Conservation (phyloP, 2,797 vertebrate genomes). For the Melanotaenia pygmaea region DNA sequence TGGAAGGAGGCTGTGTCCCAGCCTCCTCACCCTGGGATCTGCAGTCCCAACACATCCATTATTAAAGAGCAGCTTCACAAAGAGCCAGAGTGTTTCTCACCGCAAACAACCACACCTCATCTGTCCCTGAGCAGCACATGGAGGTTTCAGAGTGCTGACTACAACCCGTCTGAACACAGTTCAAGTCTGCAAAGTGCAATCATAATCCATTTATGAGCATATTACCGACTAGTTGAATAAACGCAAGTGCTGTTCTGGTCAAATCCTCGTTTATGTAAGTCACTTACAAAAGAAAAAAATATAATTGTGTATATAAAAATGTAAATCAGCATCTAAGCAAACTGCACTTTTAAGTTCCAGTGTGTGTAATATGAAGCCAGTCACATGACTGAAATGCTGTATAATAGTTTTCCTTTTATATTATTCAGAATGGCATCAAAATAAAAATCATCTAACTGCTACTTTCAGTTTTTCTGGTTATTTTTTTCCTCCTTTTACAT, state of each 20-base stretch:
- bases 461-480: neutral
- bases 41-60: constrained; percentile 83
- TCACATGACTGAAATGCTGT: neutral
- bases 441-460: neutral
- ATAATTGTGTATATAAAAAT: neutral
- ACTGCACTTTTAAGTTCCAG: neutral
- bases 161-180: constrained; percentile 42
- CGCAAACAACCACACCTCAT: constrained; percentile 68
- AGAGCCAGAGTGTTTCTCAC: constrained; percentile 67
- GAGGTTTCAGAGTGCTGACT: constrained; percentile 59
- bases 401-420: neutral
- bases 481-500: too few relatives aligned
- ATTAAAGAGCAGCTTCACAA: constrained; percentile 80
- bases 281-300: neutral
- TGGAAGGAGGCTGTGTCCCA: constrained; percentile 38
- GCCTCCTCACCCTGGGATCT: constrained; percentile 70
- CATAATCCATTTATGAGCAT: constrained; percentile 42
- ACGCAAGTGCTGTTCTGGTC: constrained; percentile 13
- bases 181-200: constrained; percentile 41
- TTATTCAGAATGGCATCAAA: neutral
- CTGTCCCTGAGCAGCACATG: constrained; percentile 51
- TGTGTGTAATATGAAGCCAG: neutral
- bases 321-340: neutral
- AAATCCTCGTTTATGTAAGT: constrained; percentile 9
- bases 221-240: constrained; percentile 12